Evolutionary conservation across 1,140 invertebrate species (phyloP), one percentile per base, ranked within the genome.

Genomic region (Orius laevigatus): DNA sequence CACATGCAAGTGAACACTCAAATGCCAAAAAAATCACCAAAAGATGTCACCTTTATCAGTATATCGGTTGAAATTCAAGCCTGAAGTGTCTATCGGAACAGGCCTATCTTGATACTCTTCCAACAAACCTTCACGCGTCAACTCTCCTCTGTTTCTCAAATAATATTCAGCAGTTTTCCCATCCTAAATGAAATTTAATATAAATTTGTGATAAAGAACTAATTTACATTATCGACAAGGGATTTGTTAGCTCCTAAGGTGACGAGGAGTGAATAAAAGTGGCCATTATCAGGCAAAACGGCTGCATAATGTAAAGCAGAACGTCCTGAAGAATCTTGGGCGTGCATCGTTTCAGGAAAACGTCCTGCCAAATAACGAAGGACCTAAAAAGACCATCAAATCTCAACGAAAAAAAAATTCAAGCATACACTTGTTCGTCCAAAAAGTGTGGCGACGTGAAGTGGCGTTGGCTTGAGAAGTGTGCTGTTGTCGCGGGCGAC

Each of bases 251-350:
- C 82, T 36, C 89, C 89, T 41, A 88, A 68, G 59, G 88, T 84
- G 56, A 84, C 65, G 34, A 94, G 66, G 41, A 89, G 68, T 62
- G 89, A 84, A 62, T 85, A 92, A 58, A 88, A 86, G 61, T 89
- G 81, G 0, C 84, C 85, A 56, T 85, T 87, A 58, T 93, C 88
- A 11, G 78, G 74, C 32, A 91, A 64, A 3, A 80, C 79, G 5
- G 85, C 83, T 5, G 88, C 84, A 62, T 92, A 94, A 67, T 94
- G 89, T 33, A 94, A 69, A n/a, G 89, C 76, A 3, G 87, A 92
- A 56, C 89, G 70, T 25, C 84, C 86, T 62, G 84, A 76, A 59
- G 78, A 66, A 66, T 89, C 85, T 31, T 74, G 70, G 14, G 76
- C 73, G 43, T 77, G 74, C 25, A 81, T 66, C 5, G 84, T 86